Base-by-base conservation (phyloP, 2,888 invertebrate genomes). In the Cheilosia scutellata region DNA sequence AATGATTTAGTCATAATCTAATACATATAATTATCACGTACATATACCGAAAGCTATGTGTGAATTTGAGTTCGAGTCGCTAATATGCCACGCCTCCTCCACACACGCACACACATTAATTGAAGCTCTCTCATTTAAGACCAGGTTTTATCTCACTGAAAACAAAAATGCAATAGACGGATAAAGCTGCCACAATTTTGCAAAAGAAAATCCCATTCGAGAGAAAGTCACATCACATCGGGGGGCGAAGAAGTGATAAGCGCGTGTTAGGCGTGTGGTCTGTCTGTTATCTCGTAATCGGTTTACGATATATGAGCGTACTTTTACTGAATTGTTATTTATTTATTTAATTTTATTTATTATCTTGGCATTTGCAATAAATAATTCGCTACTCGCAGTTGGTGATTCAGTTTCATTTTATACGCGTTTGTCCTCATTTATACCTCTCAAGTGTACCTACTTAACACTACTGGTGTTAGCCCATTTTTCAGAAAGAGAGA, bases 211-310 rank as follows among this genome's bases (percentile, higher is more conserved):
- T 25, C 16, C 4, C 20, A 33, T 25, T 33, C 20, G 27, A 27
- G 11, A 5, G 5, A 11, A 11, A 66, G 29, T 16, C 6, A 31
- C 16, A 4, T 27, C 27, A n/a, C n/a, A 5, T 27, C 16, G 6
- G 29, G 5, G 5, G 6, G 31, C n/a, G 20, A 20, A 6, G 20
- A 9, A 20, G 7, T 44, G 25, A 13, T 27, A 55, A 70, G 42
- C 72, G 79, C 79, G 72, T 79, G 74, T 42, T 37, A 53, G 66
- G 58, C 72, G 79, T 72, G 79, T 66, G 72, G 60, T 57, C n/a
- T 33, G 57, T 47, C 20, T 66, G 53, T 60, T 72, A 79, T 74
- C 66, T 44, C 42, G 51, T 66, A 79, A 79, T 66, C 58, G 25
- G 27, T 66, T 79, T 51, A 53, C 51, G 60, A 65, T 66, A 65